phyloP scores from a whole-genome alignment of 2,113 vertebrate genomes.

The Sciurus niger region DNA sequence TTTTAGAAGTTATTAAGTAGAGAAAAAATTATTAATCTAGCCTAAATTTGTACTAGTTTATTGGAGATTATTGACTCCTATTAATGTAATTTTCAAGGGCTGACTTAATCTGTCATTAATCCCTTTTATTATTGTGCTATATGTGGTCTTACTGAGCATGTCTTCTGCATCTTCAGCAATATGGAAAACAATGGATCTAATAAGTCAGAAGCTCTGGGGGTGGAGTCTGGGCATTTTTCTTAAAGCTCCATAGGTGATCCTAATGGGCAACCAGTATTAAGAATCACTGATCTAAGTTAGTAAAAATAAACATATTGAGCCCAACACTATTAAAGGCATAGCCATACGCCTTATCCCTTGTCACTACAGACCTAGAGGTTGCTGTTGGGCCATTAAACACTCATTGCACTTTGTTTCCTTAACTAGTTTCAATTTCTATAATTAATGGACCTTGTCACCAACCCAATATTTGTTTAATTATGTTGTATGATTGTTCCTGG shows the following conservation, averaged over 20 bases:
- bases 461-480: slow-evolving; percentile 37
- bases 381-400: background rate
- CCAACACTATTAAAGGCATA: background rate
- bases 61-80: background rate
- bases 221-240: background rate
- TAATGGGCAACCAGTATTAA: background rate
- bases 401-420: slow-evolving; percentile 17
- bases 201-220: background rate
- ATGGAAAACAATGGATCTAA: background rate
- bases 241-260: background rate
- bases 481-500: background rate
- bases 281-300: background rate
- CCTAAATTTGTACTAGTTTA: background rate
- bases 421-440: slow-evolving; percentile 35
- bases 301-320: slow-evolving; percentile 5
- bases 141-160: background rate
- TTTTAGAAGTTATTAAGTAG: background rate
- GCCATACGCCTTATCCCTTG: background rate
- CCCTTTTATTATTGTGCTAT: background rate
- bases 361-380: background rate
- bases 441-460: background rate
- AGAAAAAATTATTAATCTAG: background rate
- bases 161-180: background rate
- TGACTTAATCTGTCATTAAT: slow-evolving; percentile 7
- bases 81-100: slow-evolving; percentile 5